A percentile compares a stretch with the other conserved stretches of the same genome.
Evolutionary conservation across 2,888 invertebrate genomes (phyloP).

Genomic region (Orthonychiurus folsomi): DNA sequence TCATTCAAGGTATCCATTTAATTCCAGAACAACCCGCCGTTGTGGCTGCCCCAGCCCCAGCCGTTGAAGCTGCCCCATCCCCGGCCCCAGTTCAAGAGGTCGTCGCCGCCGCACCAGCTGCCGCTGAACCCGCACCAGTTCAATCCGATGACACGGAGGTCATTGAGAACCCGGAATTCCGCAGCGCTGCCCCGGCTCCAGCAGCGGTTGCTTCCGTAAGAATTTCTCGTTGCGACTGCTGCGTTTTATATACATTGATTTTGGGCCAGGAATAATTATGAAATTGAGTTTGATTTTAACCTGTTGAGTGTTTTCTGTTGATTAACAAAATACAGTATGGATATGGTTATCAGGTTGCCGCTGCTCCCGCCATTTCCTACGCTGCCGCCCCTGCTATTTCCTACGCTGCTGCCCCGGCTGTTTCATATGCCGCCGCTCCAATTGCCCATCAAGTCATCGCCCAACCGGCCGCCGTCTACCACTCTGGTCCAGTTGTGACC

Average conservation of each 20-base stretch:
- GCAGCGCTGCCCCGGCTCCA: conserved; percentile 8
- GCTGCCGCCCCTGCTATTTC: conserved; percentile 12
- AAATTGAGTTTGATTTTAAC: not conserved
- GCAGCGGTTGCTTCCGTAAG: not conserved
- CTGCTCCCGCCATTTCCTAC: not conserved
- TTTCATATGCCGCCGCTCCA: conserved; percentile 15
- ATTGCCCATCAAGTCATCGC: not conserved
- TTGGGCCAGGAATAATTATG: not conserved
- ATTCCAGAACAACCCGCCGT: conserved; percentile 10
- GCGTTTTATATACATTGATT: not conserved
- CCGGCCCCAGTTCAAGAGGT: conserved; percentile 18
- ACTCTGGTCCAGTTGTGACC: conserved; percentile 34
- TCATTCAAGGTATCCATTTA: conserved; percentile 5
- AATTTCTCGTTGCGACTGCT: not conserved
- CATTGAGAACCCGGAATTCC: conserved; percentile 7
- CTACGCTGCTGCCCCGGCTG: conserved; percentile 15
- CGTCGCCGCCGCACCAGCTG: conserved; percentile 14
- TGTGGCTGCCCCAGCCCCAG: conserved; percentile 11
- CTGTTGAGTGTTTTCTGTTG: not conserved
- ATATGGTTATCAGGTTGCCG: not conserved
- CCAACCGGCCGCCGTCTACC: conserved; percentile 9
- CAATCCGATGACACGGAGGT: not conserved
- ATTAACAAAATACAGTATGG: too few species aligned
- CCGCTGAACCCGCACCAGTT: not conserved
- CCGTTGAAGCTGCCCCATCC: conserved; percentile 12